A percentile compares a stretch with the other conserved stretches of the same genome.
Evolutionary conservation across 2,888 invertebrate genomes (phyloP).

Genomic region (Empis stercorea): DNA sequence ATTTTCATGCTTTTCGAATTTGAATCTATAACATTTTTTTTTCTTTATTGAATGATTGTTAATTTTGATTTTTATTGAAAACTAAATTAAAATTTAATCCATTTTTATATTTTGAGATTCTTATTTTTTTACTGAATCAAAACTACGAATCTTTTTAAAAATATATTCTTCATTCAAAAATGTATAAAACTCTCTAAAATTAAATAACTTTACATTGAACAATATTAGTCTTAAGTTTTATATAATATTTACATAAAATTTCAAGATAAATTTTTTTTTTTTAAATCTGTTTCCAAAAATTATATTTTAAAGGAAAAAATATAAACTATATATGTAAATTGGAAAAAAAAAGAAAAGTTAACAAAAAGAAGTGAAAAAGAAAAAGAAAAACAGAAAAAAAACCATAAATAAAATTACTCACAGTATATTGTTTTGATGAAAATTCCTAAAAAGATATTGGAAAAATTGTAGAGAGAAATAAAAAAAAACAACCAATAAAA

Average conservation of each 20-base stretch:
- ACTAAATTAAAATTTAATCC: too few relatives aligned
- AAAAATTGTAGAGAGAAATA: conserved; percentile 18
- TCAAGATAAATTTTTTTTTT: too few relatives aligned
- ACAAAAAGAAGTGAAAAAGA: conserved; percentile 7
- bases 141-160: too few relatives aligned
- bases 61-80: too few relatives aligned
- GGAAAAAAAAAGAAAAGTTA: conserved; percentile 7
- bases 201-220: too few relatives aligned
- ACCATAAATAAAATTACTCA: conserved; percentile 24
- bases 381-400: conserved; percentile 9
- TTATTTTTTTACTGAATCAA: too few relatives aligned
- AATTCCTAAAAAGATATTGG: conserved; percentile 31
- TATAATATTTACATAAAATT: conserved; percentile 8
- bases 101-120: too few relatives aligned
- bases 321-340: conserved; percentile 1
- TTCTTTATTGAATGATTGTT: too few relatives aligned
- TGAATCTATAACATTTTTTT: too few relatives aligned
- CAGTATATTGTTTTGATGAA: conserved; percentile 36
- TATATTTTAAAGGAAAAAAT: conserved; percentile 4
- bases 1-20: too few relatives aligned
- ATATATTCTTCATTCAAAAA: too few relatives aligned
- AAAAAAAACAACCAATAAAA: conserved; percentile 10
- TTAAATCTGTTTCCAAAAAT: conserved; percentile 5
- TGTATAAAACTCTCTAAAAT: too few relatives aligned
- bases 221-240: neutral